Base-by-base conservation (phyloP, 1,140 invertebrate species). In the Drosophila punjabiensis region DNA sequence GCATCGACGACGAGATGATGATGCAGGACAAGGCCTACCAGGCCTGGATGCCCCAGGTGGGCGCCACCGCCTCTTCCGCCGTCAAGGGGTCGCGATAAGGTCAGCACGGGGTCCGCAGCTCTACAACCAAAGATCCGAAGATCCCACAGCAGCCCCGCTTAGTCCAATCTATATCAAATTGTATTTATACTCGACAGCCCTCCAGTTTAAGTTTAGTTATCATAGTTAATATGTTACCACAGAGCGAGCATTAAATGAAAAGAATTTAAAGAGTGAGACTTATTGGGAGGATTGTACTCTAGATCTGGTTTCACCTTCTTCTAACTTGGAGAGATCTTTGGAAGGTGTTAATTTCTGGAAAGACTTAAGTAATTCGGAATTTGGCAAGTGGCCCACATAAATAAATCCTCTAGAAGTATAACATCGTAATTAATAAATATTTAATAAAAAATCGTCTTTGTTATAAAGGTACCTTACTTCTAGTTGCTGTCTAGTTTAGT, bases 1-100 rank as follows among this genome's bases (percentile, higher is more conserved):
- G 95, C 87, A 94, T 95, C 20, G 94, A 95, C 74, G 94, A 94
- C 53, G 95, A 95, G 68, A 94, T 94, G 35, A 94, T 93, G 77
- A 94, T 94, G 60, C 95, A 95, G 77, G 94, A 95, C 52, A 94
- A 94, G 78, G 94, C 95, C 11, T 95, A 95, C 73, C 93, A 94
- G 64, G 94, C 94, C 47, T 94, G 95, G 91, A 65, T 91, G 77
- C 92, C 92, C 13, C 82, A 85, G 52, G 73, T 70, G 43, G 70
- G 50, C 20, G 55, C 56, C 16, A 48, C 66, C 11, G 63, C 62
- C 32, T 43, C 62, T 3, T 45, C 63, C n/a, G 47, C 69, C 47
- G 18, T 37, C 56, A 89, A 89, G 62, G 64, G 66, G 30, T 69
- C 74, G 14, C 85, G 85, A 79, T 88, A 85, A 79, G 41, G 18